Base-by-base conservation (phyloP, 1,140 invertebrate genomes). In the Sycophaga agraensis region DNA sequence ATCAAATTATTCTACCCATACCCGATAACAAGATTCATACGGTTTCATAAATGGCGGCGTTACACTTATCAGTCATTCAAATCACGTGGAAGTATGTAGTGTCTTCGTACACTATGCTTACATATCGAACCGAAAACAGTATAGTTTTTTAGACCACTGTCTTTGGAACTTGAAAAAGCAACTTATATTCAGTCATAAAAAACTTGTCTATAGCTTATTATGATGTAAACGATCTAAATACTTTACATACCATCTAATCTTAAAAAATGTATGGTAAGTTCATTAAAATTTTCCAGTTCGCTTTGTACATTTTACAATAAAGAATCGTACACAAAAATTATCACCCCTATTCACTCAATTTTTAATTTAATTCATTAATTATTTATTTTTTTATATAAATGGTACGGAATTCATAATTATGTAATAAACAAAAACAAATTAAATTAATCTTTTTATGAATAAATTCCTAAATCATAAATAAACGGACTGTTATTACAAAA, bases 11-110 rank as follows among this genome's bases (percentile, higher is more conserved):
- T 51, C n/a, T 58, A 39, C 54, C 61, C 12, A 53, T 39, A 46
- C 21, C 48, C 54, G 48, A 63, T 57, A 48, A 9, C 9, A 12
- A 34, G 12, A 45, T 53, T 60, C 57, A 45, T 26, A 17, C 39
- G 7, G 16, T 61, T 60, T 43, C 59, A 55, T 31, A 43, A 43
- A 35, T 61, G 21, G 26, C 43, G 11, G 39, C 14, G 35, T 49
- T 31, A n/a, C n/a, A n/a, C n/a, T n/a, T n/a, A 40, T 26, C 26
- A 50, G 19, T 63, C 51, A 48, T 46, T 50, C 17, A 19, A 57
- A 51, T 57, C 39, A 58, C 54, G 19, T 63, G 61, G 53, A 57
- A 57, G 54, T 40, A 48, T 61, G 40, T 55, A 28, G 17, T 28
- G 16, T 31, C 17, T 63, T 28, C 16, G 28, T 28, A 22, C 56